Percentiles rank a stretch among this genome's conserved stretches.
These are phyloP conservation scores for Ctenomys sociabilis DNA, from an alignment of 2,113 vertebrate species.

Conservation along the genomic window DNA sequence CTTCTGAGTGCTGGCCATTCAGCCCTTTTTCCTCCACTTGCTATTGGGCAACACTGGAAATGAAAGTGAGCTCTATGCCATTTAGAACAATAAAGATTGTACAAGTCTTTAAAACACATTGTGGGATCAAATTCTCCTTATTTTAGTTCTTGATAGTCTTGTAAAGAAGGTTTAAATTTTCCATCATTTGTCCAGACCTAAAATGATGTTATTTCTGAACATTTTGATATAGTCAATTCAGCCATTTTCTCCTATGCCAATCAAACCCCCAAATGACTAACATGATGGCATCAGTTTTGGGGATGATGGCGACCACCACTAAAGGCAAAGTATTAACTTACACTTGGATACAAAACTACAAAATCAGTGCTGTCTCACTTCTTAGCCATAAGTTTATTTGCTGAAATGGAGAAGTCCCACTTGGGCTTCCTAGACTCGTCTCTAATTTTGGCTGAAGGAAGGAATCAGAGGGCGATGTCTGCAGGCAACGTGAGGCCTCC, in stretches of 20 bases:
- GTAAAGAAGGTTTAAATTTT: conserved; percentile 60
- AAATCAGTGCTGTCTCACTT: conserved; percentile 25
- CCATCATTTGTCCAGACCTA: background rate
- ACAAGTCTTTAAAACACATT: conserved; percentile 2
- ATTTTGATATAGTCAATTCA: conserved; percentile 11
- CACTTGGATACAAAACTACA: conserved; percentile 47
- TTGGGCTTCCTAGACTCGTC: background rate
- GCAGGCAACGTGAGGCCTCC: background rate
- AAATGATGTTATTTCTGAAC: conserved; percentile 49
- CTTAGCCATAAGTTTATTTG: conserved; percentile 48
- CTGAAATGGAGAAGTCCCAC: background rate
- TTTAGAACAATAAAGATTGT: background rate
- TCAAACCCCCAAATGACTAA: conserved; percentile 6
- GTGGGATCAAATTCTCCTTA: conserved; percentile 6
- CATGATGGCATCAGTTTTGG: conserved; percentile 3
- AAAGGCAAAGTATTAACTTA: conserved; percentile 63
- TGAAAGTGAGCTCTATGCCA: background rate
- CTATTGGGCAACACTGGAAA: background rate
- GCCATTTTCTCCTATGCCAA: conserved; percentile 41
- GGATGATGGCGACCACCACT: background rate
- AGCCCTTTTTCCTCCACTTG: background rate
- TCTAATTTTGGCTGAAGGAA: background rate
- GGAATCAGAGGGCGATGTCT: background rate
- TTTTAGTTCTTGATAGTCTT: conserved; percentile 39
- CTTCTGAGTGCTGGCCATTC: background rate